Conservation (phyloP, 1,140 invertebrate species). For the Pseudomyrmex pallidus region DNA sequence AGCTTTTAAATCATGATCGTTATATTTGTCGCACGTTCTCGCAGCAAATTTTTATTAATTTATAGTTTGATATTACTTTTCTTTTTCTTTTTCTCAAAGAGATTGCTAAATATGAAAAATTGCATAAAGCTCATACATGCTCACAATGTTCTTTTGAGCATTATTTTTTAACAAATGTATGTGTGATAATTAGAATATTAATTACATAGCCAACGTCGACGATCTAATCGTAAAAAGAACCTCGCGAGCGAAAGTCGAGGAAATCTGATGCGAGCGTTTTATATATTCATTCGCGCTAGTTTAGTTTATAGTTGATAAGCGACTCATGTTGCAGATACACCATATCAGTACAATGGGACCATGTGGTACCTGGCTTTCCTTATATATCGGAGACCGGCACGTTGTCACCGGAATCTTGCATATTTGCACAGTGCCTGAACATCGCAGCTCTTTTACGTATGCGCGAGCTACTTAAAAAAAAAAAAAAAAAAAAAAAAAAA, state of each 20-base stretch:
- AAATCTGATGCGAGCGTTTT: conserved; percentile 40
- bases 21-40: background rate
- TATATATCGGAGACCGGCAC: conserved; percentile 89
- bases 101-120: background rate
- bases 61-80: background rate
- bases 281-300: conserved; percentile 29
- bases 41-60: conserved; percentile 12
- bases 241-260: conserved; percentile 27
- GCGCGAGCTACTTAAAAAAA: conserved; percentile 1
- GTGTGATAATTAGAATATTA: conserved; percentile 2
- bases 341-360: conserved; percentile 84
- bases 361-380: conserved; percentile 86
- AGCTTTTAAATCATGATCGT: background rate
- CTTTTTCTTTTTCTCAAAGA: background rate
- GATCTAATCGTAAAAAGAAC: conserved; percentile 25
- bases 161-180: conserved; percentile 7
- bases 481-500: no score
- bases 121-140: background rate
- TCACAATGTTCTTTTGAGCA: background rate
- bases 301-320: conserved; percentile 49
- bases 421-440: conserved; percentile 87
- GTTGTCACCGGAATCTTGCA: conserved; percentile 87
- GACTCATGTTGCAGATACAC: conserved; percentile 83
- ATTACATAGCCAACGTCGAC: background rate
- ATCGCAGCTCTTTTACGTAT: conserved; percentile 85